Base-by-base conservation (phyloP, 2,888 invertebrate genomes). In the Sinohyriopsis cumingii region DNA sequence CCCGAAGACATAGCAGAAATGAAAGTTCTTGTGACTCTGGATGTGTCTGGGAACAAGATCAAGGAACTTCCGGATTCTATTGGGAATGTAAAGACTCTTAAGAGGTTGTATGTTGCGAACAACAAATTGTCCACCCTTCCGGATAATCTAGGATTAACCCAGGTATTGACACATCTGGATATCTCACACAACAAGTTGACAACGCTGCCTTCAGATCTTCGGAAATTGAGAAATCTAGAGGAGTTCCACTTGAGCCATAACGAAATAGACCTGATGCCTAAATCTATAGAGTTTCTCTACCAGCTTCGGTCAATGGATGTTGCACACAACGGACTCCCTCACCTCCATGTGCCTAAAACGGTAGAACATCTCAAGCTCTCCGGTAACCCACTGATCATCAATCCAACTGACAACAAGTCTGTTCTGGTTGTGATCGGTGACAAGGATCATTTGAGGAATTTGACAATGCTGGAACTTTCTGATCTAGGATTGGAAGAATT, bases 1-100 rank as follows among this genome's bases (percentile, higher is more conserved):
- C 88, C 88, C 5, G 84, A 82, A 0, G 84, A 86, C 56, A 84
- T 89, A 7, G 80, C 80, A 28, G 78, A 83, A 18, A 84, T 89
- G 86, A 84, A 85, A 69, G 75, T 83, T 19, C 79, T 89, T n/a
- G 76, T 80, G 15, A 77, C 79, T 0, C 70, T 89, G 5, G 83
- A 88, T 68, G 71, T 88, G 3, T 85, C 87, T 9, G 75, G 81
- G 55, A 89, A 89, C 74, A 81, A 84, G 28, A 84, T 89, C 53
- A 81, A 81, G 67, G 80, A 80, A 55, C 61, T 85, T n/a, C 84
- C 86, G 20, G 79, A 78, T 24, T 70, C 77, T 33, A 65, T 87
- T 9, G 85, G 86, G 0, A 75, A 79, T 55, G 75, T 88, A 6
- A 78, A 81, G 63, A 82, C 84, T 7, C 72, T 89, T 64, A 88